A percentile compares a stretch with the other conserved stretches of the same genome.
Conservation (phyloP, 1,140 invertebrate species). For the Penaeus vannamei region DNA sequence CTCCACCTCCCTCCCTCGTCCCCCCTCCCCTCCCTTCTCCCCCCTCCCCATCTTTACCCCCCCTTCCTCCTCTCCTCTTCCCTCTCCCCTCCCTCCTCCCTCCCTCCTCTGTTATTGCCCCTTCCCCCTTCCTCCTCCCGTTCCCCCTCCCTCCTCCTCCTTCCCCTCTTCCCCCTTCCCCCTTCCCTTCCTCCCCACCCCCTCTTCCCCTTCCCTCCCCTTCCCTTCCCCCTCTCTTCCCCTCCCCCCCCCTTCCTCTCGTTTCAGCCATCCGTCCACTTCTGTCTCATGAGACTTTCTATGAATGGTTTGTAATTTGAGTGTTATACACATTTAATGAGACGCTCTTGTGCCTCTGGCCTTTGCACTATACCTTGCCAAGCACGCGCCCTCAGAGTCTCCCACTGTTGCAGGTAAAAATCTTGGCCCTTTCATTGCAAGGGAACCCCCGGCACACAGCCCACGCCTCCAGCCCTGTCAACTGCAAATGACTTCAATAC, state of each 20-base stretch:
- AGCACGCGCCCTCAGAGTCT: background rate
- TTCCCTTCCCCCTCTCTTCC: no score
- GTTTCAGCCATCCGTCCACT: background rate
- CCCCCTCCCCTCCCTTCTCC: background rate
- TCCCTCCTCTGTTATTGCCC: background rate
- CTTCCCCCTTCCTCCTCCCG: no score
- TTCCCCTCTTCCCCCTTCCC: background rate
- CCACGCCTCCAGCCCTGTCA: no score
- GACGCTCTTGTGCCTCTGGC: slow-evolving; percentile 28
- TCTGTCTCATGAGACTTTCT: slow-evolving; percentile 43
- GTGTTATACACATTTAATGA: slow-evolving; percentile 55
- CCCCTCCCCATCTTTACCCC: background rate
- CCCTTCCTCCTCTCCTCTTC: background rate
- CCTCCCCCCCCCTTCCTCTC: background rate
- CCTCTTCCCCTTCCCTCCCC: background rate
- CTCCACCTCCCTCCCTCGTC: no score
- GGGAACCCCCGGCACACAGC: no score
- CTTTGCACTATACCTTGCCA: slow-evolving; percentile 35
- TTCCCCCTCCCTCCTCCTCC: background rate
- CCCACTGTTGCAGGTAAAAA: no score
- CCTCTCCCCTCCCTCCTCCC: background rate
- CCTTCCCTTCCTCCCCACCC: background rate
- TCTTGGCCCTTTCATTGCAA: no score
- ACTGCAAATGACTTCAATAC: no score
- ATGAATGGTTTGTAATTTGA: slow-evolving; percentile 57